Percentiles rank a stretch among this genome's conserved stretches.
These are phyloP conservation scores for Hydrozoanthus gracilis DNA, from an alignment of 92 coral and sea anemone species.

Conservation along the genomic window DNA sequence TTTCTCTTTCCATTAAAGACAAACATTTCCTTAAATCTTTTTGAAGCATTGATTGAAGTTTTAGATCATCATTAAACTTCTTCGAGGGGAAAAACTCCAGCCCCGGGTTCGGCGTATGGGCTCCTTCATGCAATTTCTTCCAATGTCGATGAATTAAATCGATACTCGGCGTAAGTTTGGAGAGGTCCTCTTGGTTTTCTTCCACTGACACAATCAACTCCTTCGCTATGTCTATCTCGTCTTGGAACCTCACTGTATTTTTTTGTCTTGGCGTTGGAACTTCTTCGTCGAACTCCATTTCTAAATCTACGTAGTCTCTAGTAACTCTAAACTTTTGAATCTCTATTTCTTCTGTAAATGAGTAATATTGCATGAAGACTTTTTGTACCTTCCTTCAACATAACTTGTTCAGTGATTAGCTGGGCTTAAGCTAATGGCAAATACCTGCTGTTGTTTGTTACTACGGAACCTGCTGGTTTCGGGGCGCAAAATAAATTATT, in stretches of 20 bases:
- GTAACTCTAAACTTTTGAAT: constrained; percentile 30
- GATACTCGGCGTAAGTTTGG: constrained; percentile 26
- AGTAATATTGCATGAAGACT: constrained; percentile 44
- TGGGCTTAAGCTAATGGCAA: not conserved
- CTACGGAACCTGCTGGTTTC: constrained; percentile 13
- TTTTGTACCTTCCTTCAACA: not conserved
- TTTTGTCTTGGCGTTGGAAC: constrained; percentile 1
- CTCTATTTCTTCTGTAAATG: constrained; percentile 32
- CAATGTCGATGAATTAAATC: constrained; percentile 35
- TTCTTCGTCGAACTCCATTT: constrained; percentile 45
- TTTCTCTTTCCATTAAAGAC: constrained; percentile 42
- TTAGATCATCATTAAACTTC: constrained; percentile 40
- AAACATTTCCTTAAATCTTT: constrained; percentile 29
- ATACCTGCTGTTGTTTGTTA: constrained; percentile 24
- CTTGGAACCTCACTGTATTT: constrained; percentile 36
- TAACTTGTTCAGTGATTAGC: constrained; percentile 6
- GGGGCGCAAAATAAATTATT: constrained; percentile 18
- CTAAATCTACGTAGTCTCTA: constrained; percentile 19
- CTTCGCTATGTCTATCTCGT: constrained; percentile 39
- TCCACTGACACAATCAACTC: constrained; percentile 26
- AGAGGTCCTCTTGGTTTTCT: constrained; percentile 18
- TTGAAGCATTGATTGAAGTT: constrained; percentile 45
- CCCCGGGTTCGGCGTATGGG: constrained; percentile 26
- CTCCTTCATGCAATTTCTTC: constrained; percentile 44
- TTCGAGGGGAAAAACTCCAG: constrained; percentile 37